A percentile compares a stretch with the other conserved stretches of the same genome.
phyloP scores from a whole-genome alignment of 2,113 vertebrate genomes.

The Oenanthe oenanthe region DNA sequence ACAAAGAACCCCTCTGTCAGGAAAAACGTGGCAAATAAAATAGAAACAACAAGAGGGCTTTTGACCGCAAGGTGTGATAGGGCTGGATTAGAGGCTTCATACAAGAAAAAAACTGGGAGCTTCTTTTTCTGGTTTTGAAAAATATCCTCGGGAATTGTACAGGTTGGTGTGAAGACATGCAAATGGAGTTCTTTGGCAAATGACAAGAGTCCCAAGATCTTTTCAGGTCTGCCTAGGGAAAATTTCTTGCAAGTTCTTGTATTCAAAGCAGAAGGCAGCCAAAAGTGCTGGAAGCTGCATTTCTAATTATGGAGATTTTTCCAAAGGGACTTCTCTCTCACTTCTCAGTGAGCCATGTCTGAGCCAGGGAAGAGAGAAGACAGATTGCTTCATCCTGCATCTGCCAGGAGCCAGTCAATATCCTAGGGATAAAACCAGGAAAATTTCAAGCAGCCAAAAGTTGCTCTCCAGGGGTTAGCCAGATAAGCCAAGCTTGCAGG shows the following conservation, averaged over 20 bases:
- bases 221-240: background rate
- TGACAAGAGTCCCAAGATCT: background rate
- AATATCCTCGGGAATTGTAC: background rate
- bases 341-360: rapidly evolving
- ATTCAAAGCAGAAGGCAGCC: background rate
- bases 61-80: background rate
- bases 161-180: background rate
- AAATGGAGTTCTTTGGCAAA: background rate
- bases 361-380: background rate
- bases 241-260: background rate
- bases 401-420: background rate
- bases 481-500: background rate
- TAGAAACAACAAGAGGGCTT: background rate
- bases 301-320: background rate
- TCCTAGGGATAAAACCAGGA: background rate
- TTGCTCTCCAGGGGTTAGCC: background rate
- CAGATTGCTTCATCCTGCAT: background rate
- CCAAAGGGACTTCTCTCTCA: background rate
- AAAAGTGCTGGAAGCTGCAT: background rate
- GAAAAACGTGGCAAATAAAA: background rate
- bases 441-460: background rate
- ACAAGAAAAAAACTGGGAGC: rapidly evolving
- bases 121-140: background rate
- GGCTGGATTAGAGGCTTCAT: background rate
- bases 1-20: background rate